A percentile compares a stretch with the other conserved stretches of the same genome.
Evolutionary conservation across 2,797 vertebrate genomes (phyloP).

Genomic region (Sebastes ruberrimus): DNA sequence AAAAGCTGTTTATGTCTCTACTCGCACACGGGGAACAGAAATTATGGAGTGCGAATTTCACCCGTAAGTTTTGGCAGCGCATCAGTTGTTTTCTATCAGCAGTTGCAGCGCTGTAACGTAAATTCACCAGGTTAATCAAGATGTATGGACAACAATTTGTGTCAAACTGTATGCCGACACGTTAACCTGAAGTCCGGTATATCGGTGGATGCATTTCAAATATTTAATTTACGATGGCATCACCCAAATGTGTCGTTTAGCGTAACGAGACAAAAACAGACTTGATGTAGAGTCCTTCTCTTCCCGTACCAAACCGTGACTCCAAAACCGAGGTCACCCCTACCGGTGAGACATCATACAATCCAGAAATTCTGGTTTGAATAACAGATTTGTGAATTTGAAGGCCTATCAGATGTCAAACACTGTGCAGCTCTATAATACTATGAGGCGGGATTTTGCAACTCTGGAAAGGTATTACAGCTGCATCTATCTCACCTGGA

Average conservation of each 20-base stretch:
- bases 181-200: too few relatives aligned
- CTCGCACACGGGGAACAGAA: too few relatives aligned
- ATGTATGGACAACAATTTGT: rapidly evolving
- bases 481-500: not conserved
- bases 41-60: rapidly evolving
- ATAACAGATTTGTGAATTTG: not conserved
- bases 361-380: not conserved
- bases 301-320: too few relatives aligned
- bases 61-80: too few relatives aligned
- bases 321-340: too few relatives aligned
- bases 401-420: not conserved
- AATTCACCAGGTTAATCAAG: rapidly evolving
- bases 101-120: rapidly evolving
- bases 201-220: too few relatives aligned
- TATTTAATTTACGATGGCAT: rapidly evolving
- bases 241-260: too few relatives aligned
- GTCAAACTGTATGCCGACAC: too few relatives aligned
- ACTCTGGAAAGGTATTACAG: not conserved
- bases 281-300: too few relatives aligned
- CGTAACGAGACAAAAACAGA: too few relatives aligned
- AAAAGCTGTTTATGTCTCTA: too few relatives aligned
- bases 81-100: too few relatives aligned
- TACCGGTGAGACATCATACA: rapidly evolving
- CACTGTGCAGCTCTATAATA: not conserved
- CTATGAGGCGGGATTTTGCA: not conserved